Evolutionary conservation across 1,140 invertebrate species (phyloP), one percentile per base, ranked within the genome.

Genomic region (Cotesia vestalis): DNA sequence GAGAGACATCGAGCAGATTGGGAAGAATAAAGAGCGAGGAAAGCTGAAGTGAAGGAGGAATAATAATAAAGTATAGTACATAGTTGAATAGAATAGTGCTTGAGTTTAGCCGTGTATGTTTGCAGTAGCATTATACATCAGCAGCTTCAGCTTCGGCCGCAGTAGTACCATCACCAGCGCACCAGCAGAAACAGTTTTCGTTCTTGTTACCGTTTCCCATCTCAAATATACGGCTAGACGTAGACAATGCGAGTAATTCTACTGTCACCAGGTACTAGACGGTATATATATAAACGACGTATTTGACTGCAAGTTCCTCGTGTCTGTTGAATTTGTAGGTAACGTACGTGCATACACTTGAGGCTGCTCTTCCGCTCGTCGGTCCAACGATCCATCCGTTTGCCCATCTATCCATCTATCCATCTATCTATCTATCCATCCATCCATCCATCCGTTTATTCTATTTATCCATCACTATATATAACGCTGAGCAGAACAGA

Each of bases 401-500:
- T 51, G 40, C 72, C 59, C 76, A 66, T 73, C 73, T 70, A 73
- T 78, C 75, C 73, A 71, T 66, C 71, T 63, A 59, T 73, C 72
- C 27, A 57, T 20, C 17, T 12, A 55, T 74, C 61, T 73, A 63
- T 73, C 74, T 69, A 72, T 77, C 74, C 70, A 70, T 68, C 66
- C 61, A 55, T 75, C 71, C 12, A 57, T 20, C 17, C 12, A 57
- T 57, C 53, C n/a, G 53, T 57, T 12, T n/a, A 57, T 57, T 12
- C 53, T n/a, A 57, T 57, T 12, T n/a, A 46, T 46, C 6, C 40
- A 46, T 46, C 6, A 9, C 1, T 46, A 11, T 46, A 46, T 46
- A 11, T 46, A 46, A 46, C 40, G 40, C 11, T 46, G 40, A 11
- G 40, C 40, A 46, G 40, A 46, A 5, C 40, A 9, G n/a, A 14